Base-by-base conservation (phyloP, 2,113 vertebrate genomes). In the Electrona antarctica region DNA sequence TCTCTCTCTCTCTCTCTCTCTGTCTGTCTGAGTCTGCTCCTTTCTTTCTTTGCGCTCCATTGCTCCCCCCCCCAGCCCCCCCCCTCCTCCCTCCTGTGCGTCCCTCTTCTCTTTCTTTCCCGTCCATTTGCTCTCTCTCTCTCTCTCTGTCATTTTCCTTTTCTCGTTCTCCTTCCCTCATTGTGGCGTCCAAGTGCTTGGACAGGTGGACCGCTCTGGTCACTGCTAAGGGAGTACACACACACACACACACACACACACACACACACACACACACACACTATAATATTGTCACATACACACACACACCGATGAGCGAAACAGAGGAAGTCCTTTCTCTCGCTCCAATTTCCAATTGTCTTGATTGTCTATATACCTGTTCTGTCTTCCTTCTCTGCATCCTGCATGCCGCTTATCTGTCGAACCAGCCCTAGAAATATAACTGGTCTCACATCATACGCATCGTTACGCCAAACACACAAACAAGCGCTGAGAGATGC, bases 361-460 rank as follows among this genome's bases (percentile, higher is more conserved):
- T 88, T 87, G 33, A 41, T 41, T 41, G 73, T 89, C 77, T 76
- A 5, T 71, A 74, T 87, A 90, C 86, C 85, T 86, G 80, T 66
- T 76, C 29, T 88, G 79, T 90, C 82, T 86, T 80, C 85, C 79
- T 85, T 45, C 90, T 88, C 85, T 85, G 86, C 86, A 83, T 88
- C 79, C 12, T n/a, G 54, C 12, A 1, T 11, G 8, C 12, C 13
- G 86, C 88, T 91, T 91, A 90, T 90, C 90, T 76, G 87, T 66
- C 6, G 66, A 71, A 50, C 7, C 90, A 91, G 90, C 88, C 77
- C 64, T n/a, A 87, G 81, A 67, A 81, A 87, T 71, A 80, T 79
- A 89, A 86, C 90, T 91, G 90, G 90, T 90, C 82, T 71, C 79
- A 90, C 90, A 90, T 91, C 90, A 91, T 82, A 90, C 56, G 56